Evolutionary conservation across 1,140 invertebrate species (phyloP).

Genomic region (Metopolophium dirhodum): DNA sequence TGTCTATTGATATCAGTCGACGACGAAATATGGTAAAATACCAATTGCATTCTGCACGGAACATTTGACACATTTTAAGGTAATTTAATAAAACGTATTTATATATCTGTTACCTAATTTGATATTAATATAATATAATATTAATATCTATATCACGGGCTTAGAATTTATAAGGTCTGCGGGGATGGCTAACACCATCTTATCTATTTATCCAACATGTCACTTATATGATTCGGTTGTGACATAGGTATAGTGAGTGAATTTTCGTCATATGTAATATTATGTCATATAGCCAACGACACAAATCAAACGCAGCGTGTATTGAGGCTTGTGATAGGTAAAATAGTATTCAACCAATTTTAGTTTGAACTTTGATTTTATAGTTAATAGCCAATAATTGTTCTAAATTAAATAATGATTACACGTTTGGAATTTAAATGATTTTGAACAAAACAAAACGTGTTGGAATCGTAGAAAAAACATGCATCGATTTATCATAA

Average conservation of each 20-base stretch:
- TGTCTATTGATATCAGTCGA: background rate
- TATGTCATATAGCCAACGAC: background rate
- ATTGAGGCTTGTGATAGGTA: background rate
- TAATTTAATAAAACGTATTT: background rate
- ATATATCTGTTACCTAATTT: background rate
- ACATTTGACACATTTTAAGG: background rate
- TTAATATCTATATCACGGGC: background rate
- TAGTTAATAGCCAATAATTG: background rate
- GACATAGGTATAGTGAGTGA: background rate
- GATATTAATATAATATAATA: background rate
- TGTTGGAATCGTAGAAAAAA: background rate
- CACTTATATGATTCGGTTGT: background rate
- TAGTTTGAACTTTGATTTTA: conserved; percentile 3
- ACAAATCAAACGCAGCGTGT: background rate
- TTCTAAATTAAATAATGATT: background rate
- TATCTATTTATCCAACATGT: background rate
- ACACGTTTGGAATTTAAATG: background rate
- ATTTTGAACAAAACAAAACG: background rate
- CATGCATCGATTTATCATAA: background rate
- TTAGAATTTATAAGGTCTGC: background rate
- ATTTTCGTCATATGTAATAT: background rate
- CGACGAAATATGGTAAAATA: background rate
- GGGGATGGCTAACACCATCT: background rate
- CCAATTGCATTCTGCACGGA: background rate
- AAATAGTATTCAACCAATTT: background rate